Evolutionary conservation across 2,797 vertebrate genomes (phyloP).

Genomic region (Parauchenoglanis punctatus): DNA sequence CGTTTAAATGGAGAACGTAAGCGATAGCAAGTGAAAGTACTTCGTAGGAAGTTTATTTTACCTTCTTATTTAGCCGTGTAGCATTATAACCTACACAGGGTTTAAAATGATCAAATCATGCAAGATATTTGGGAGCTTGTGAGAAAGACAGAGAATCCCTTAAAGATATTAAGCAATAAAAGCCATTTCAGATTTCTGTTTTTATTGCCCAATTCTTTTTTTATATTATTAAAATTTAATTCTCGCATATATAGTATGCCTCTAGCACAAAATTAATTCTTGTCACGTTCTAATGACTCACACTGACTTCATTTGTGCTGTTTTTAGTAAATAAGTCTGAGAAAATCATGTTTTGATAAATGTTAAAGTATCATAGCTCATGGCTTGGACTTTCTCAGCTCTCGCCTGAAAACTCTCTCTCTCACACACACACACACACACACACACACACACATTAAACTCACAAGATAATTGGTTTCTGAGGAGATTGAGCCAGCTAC

Average conservation of each 20-base stretch:
- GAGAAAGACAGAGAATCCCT: background rate
- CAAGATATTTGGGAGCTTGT: background rate
- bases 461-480: conserved; percentile 77
- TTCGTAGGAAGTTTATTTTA: background rate
- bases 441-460: conserved; percentile 63
- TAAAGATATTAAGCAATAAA: background rate
- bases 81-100: too few relatives aligned
- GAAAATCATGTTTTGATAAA: background rate
- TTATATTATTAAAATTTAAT: background rate
- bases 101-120: background rate
- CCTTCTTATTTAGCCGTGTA: background rate
- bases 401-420: background rate
- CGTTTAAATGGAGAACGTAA: background rate
- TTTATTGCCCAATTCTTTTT: background rate
- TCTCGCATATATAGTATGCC: background rate
- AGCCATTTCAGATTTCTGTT: background rate
- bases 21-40: background rate
- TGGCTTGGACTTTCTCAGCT: background rate
- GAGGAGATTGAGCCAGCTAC: conserved; percentile 73
- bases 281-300: background rate
- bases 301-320: background rate
- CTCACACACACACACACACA: too few relatives aligned
- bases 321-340: conserved; percentile 1
- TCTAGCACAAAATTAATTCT: background rate
- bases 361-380: background rate